Percentiles rank a stretch among this genome's conserved stretches.
Conservation (phyloP, 64 coral and sea anemone species). For the Dendrophyllia cribrosa region DNA sequence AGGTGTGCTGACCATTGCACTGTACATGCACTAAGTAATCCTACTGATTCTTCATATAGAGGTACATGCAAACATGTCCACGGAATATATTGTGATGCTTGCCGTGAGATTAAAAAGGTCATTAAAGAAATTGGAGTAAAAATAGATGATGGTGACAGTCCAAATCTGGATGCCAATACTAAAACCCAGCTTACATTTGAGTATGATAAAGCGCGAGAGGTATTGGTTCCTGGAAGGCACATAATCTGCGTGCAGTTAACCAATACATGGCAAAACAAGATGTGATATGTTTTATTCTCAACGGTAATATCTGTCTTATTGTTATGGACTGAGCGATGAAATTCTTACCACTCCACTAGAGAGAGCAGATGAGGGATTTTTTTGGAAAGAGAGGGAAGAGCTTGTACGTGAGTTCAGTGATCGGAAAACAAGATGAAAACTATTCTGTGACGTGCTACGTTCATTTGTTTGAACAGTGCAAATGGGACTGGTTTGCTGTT, state of each 20-base stretch:
- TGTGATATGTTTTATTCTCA: conserved; percentile 7
- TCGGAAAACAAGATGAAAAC: neutral
- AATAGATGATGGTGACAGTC: neutral
- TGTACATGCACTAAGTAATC: conserved; percentile 1
- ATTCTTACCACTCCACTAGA: conserved; percentile 34
- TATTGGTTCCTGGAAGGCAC: conserved; percentile 27
- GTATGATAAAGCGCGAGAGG: neutral
- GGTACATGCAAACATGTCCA: neutral
- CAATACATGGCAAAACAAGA: conserved; percentile 60
- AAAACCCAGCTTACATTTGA: neutral
- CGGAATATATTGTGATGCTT: neutral
- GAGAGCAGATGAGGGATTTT: conserved; percentile 20
- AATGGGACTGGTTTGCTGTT: too few species aligned
- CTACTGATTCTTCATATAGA: neutral
- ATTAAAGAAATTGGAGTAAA: neutral
- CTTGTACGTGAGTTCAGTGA: neutral
- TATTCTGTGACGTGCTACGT: too few species aligned
- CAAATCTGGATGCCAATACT: neutral
- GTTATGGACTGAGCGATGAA: conserved; percentile 70
- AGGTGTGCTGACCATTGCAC: conserved; percentile 41
- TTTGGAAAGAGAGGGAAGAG: neutral
- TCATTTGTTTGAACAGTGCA: too few species aligned
- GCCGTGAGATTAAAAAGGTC: neutral
- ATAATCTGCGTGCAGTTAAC: neutral
- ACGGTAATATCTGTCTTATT: conserved; percentile 28